Base-by-base conservation (phyloP, 2,888 invertebrate species). In the Hermaeophaga mercurialis region DNA sequence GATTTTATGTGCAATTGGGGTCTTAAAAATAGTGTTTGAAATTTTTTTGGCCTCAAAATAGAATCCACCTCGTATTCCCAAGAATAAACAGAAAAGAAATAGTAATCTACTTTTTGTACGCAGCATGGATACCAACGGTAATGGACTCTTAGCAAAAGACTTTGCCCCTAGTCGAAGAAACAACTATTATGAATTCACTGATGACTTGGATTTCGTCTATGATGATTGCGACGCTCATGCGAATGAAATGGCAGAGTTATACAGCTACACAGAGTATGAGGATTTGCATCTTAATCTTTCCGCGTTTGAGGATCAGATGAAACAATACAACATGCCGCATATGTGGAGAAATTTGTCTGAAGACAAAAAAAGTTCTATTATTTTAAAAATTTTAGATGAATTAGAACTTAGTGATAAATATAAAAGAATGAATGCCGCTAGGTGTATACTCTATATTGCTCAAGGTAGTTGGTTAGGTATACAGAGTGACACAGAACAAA, bases 391-490 rank as follows among this genome's bases (percentile, higher is more conserved):
- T 52, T 81, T 96, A 56, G 93, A 98, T 78, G 91, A 93, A 72
- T 80, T 97, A 59, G 99, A 99, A 75, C 86, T 94, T 19, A 91
- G 92, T 2, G 89, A 92, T 70, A 88, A 89, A 70, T 81, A 85
- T 49, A 80, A 88, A 55, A 83, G 99, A 60, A 91, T 95, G 88
- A 88, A 91, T 72, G 93, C 96, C 26, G 91, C 95, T 0, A 83
- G 96, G 55, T 93, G 95, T 70, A 85, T 98, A 55, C 82, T 99
- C n/a, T 99, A 99, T 75, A 81, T 99, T 62, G 90, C 91, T 3
- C 97, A 98, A 79, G 94, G 94, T 12, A 93, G 93, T 75, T 94
- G 94, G 93, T 90, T 90, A 1, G 96, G 96, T 76, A 90, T 94
- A 77, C 92, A 94, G 73, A 91, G 90, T 0, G 95, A 95, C 72